Evolutionary conservation across 2,888 invertebrate genomes (phyloP).

Genomic region (Drosophila nr. fundita): DNA sequence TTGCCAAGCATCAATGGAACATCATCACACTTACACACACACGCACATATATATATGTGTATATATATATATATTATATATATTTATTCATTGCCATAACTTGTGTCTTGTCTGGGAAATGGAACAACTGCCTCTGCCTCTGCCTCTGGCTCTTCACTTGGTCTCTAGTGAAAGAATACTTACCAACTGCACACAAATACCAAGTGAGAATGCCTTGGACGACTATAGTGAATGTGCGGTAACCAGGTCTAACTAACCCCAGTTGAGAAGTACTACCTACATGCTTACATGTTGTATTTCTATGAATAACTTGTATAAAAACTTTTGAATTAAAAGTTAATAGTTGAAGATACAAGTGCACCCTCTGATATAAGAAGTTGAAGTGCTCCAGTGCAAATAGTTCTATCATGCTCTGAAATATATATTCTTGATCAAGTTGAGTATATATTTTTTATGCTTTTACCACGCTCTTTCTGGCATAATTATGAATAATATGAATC

Average conservation of each 20-base stretch:
- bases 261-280: not conserved
- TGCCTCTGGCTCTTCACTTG: constrained; percentile 11
- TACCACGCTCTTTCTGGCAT: not conserved
- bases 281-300: not conserved
- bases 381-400: not conserved
- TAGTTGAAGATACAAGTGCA: not conserved
- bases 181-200: constrained; percentile 25
- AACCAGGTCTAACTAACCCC: not conserved
- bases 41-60: not conserved
- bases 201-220: constrained; percentile 3
- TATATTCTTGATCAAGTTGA: not conserved
- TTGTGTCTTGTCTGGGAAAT: constrained; percentile 62
- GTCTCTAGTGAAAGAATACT: constrained; percentile 4
- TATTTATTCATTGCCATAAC: constrained; percentile 15
- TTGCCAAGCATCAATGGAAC: constrained; percentile 68
- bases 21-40: constrained; percentile 26
- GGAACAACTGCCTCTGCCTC: constrained; percentile 58
- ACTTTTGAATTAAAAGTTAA: constrained; percentile 3
- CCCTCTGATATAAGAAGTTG: not conserved
- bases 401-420: not conserved
- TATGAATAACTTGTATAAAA: not conserved
- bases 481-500: not conserved
- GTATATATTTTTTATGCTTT: not conserved
- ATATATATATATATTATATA: not conserved
- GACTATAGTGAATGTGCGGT: not conserved